Conservation (phyloP, 2,113 vertebrate genomes). For the Puntigrus tetrazona region DNA sequence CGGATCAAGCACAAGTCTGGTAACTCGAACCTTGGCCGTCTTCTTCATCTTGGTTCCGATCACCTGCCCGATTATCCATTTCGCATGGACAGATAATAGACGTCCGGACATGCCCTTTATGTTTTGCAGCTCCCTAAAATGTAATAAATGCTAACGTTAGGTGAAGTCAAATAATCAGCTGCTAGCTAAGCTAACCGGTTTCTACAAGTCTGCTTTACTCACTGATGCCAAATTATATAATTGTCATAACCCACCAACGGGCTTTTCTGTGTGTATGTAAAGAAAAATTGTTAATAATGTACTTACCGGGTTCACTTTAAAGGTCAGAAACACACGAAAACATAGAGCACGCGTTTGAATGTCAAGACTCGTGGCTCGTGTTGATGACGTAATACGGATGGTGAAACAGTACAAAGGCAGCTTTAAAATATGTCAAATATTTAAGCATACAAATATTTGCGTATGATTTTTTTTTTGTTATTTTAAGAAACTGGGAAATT, state of each 20-base stretch:
- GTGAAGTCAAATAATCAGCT: not conserved
- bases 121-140: slow-evolving; percentile 53
- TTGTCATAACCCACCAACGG: not conserved
- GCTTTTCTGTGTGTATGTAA: not conserved
- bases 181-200: not conserved
- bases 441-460: not conserved
- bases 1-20: slow-evolving; percentile 88
- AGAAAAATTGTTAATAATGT: not conserved
- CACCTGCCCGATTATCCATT: slow-evolving; percentile 92
- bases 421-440: not conserved
- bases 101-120: slow-evolving; percentile 80
- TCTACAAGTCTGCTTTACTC: not conserved
- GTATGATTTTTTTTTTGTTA: not conserved
- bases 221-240: not conserved
- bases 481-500: not conserved
- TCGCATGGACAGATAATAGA: slow-evolving; percentile 86
- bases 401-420: not conserved
- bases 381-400: slow-evolving; percentile 40
- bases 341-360: slow-evolving; percentile 42
- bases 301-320: slow-evolving; percentile 1
- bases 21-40: slow-evolving; percentile 95
- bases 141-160: not conserved
- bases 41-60: slow-evolving; percentile 95
- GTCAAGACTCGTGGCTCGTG: slow-evolving; percentile 41
- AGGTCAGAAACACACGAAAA: slow-evolving; percentile 17